Evolutionary conservation across 2,888 invertebrate genomes (phyloP).

Genomic region (Amorpha juglandis): DNA sequence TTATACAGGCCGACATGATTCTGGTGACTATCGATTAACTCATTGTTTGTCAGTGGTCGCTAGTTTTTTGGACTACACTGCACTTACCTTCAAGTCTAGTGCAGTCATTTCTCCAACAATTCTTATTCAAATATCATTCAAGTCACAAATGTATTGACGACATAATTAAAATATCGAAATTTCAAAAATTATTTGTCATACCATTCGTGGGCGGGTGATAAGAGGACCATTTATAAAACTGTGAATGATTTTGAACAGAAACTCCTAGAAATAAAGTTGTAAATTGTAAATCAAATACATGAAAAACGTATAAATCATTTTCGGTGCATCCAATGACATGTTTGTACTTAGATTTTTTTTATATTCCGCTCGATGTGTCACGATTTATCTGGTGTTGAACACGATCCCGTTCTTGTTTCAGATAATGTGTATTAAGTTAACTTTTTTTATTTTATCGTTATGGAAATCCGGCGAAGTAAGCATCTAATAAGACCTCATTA

Average conservation of each 20-base stretch:
- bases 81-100: too few relatives aligned
- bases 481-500: background rate
- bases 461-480: slow-evolving; percentile 10
- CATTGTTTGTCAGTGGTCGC: too few relatives aligned
- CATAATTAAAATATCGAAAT: slow-evolving; percentile 42
- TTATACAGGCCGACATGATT: too few relatives aligned
- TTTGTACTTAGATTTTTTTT: slow-evolving; percentile 43
- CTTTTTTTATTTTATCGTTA: slow-evolving; percentile 34
- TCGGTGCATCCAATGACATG: slow-evolving; percentile 39
- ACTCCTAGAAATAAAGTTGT: background rate
- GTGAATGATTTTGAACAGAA: slow-evolving; percentile 5
- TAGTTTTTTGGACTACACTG: too few relatives aligned
- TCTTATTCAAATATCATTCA: slow-evolving; percentile 18
- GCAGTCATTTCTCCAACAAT: background rate
- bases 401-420: slow-evolving; percentile 42
- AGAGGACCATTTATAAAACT: background rate
- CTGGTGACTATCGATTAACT: too few relatives aligned
- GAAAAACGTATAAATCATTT: slow-evolving; percentile 38
- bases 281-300: background rate
- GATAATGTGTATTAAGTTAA: slow-evolving; percentile 17
- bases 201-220: slow-evolving; percentile 36
- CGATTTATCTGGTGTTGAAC: slow-evolving; percentile 55
- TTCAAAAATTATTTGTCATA: slow-evolving; percentile 34
- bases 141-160: slow-evolving; percentile 28
- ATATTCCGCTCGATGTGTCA: slow-evolving; percentile 64